Conservation (phyloP, 2,113 vertebrate species). For the Mobula hypostoma region DNA sequence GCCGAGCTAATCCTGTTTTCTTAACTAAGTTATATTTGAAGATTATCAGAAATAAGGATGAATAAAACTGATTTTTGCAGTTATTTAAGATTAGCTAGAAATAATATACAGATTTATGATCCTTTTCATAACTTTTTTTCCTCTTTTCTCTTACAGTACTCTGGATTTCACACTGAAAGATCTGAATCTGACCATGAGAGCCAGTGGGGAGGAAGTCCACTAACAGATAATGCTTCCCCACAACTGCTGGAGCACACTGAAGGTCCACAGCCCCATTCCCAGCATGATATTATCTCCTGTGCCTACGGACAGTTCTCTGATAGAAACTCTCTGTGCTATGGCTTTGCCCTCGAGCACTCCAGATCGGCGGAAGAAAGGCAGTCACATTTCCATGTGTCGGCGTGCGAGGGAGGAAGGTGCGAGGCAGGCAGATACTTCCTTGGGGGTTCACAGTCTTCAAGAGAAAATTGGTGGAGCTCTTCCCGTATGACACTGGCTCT, state of each 20-base stretch:
- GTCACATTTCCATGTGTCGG: constrained; percentile 62
- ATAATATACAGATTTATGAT: not conserved
- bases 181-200: constrained; percentile 90
- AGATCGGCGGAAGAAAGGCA: constrained; percentile 63
- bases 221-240: constrained; percentile 79
- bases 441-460: constrained; percentile 67
- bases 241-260: constrained; percentile 76
- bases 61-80: not conserved
- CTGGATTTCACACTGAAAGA: constrained; percentile 81
- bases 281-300: constrained; percentile 70
- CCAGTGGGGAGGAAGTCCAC: constrained; percentile 85
- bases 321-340: constrained; percentile 68
- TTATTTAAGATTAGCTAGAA: constrained; percentile 1
- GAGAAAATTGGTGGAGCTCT: constrained; percentile 80
- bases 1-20: not conserved
- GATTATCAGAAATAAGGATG: not conserved
- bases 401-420: constrained; percentile 78
- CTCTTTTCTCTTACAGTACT: constrained; percentile 65
- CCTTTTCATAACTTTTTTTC: constrained; percentile 35
- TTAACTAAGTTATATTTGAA: not conserved
- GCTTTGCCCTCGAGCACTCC: constrained; percentile 70
- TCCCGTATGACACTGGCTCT: constrained; percentile 64
- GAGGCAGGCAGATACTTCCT: constrained; percentile 89
- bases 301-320: constrained; percentile 77
- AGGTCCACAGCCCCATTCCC: constrained; percentile 53